Evolutionary conservation across 23 tunicate species (phyloP).

Genomic region (Aplidium turbinatum): DNA sequence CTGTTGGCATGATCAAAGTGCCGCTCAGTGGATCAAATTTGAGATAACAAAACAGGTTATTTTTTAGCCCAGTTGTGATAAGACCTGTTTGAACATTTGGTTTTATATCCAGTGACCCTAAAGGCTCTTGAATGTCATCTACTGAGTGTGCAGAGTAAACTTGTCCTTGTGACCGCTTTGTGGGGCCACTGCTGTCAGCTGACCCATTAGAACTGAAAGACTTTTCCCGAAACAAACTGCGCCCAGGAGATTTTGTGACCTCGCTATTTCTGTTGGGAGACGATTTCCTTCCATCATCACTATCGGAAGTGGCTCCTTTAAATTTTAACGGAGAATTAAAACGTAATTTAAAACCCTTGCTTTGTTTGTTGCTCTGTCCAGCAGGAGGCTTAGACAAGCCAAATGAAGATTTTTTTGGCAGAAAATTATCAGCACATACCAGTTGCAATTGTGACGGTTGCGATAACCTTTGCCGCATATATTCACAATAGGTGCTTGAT

Average conservation of each 20-base stretch:
- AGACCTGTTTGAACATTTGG: not conserved
- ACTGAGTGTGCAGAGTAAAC: slow-evolving; percentile 4
- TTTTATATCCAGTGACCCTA: not conserved
- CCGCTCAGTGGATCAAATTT: slow-evolving; percentile 37
- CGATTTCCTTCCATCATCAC: slow-evolving; percentile 6
- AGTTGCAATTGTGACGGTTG: slow-evolving; percentile 28
- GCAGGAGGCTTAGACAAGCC: slow-evolving; percentile 32
- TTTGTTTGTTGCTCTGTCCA: slow-evolving; percentile 4
- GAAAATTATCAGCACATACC: slow-evolving; percentile 16
- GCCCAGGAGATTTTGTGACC: not conserved
- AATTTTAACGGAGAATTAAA: slow-evolving; percentile 48
- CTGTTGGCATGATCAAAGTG: slow-evolving; percentile 38
- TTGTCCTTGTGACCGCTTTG: not conserved
- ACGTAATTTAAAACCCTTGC: slow-evolving; percentile 20
- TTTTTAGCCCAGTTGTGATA: slow-evolving; percentile 35
- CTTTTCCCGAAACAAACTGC: slow-evolving; percentile 57
- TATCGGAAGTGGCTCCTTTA: slow-evolving; percentile 18
- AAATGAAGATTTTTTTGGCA: slow-evolving; percentile 16
- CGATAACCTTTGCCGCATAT: not conserved
- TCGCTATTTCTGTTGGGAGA: not conserved
- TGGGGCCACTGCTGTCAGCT: slow-evolving; percentile 20
- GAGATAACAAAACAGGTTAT: slow-evolving; percentile 46
- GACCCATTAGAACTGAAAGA: slow-evolving; percentile 59
- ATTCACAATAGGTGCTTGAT: slow-evolving; percentile 16
- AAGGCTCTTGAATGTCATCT: slow-evolving; percentile 3